Evolutionary conservation across 1,140 invertebrate species (phyloP), one percentile per base, ranked within the genome.

Genomic region (Lepidurus apus): DNA sequence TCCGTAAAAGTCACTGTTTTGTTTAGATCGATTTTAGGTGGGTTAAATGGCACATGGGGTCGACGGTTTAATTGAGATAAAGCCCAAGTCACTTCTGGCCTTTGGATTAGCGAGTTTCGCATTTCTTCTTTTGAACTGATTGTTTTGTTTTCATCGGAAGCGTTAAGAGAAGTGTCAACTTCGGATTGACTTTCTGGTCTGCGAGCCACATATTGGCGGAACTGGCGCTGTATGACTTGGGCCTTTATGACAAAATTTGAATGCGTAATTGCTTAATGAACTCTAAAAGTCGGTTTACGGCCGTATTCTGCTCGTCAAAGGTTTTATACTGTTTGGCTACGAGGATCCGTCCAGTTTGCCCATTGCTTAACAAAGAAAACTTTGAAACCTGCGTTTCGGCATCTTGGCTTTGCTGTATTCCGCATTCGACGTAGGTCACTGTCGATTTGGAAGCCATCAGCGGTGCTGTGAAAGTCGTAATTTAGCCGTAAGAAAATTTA

Each of bases 211-310:
- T 65, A 65, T 13, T 65, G 53, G 21, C 53, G 53, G 21, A 65
- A 65, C 13, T 65, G 53, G 13, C 53, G 53, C 21, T 65, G 53
- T n/a, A 65, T 65, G 21, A 17, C 13, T 65, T 65, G 17, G 17
- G 53, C 53, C 53, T 65, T n/a, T 34, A 34, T 34, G 34, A 34
- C 34, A 34, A 34, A 34, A 34, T 34, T 34, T 34, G 34, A 34
- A 34, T 34, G 34, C 34, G 34, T 4, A 34, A 34, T 34, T 34
- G 34, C 34, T 13, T 65, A 65, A 65, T 21, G 13, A 65, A 17
- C 53, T 65, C 21, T 7, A 65, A 65, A 65, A 65, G 45, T 21
- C 53, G 17, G 53, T 65, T 65, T 65, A 65, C 53, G 53, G 53
- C 53, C 8, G 17, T 65, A 17, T 65, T 65, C 53, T 65, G 53